These are phyloP conservation scores for Lagria hirta DNA, from an alignment of 2,888 invertebrate species.

Conservation along the genomic window DNA sequence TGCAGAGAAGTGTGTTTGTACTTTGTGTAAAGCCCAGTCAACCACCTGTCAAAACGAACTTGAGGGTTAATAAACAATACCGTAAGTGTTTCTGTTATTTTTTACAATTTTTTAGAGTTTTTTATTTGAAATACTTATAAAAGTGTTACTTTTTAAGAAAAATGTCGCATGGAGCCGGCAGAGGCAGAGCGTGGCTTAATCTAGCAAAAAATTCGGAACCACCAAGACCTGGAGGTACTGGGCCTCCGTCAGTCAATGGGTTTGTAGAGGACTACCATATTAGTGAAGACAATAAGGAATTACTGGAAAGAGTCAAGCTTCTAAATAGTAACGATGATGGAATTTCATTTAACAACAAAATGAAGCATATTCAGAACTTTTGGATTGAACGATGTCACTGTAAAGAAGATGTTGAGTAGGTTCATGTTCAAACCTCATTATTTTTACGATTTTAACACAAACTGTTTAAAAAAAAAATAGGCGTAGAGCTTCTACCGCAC, in stretches of 20 bases:
- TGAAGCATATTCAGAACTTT: constrained; percentile 44
- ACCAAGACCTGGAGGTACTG: constrained; percentile 9
- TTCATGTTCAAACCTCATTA: constrained; percentile 17
- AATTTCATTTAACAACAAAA: constrained; percentile 50
- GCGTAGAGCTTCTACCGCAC: too few species aligned
- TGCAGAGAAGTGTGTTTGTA: too few species aligned
- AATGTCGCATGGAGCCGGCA: constrained; percentile 41
- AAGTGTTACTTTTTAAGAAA: constrained; percentile 5
- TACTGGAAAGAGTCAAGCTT: constrained; percentile 43
- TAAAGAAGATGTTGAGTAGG: constrained; percentile 46
- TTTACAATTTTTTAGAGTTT: too few species aligned
- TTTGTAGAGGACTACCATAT: constrained; percentile 26
- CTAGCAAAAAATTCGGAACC: constrained; percentile 31
- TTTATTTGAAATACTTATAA: too few species aligned
- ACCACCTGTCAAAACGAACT: too few species aligned
- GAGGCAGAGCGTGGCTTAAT: constrained; percentile 46
- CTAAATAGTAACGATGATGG: constrained; percentile 49
- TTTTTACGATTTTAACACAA: too few species aligned
- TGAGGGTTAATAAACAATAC: constrained; percentile 7
- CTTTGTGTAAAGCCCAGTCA: too few species aligned
- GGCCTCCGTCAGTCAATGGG: constrained; percentile 1
- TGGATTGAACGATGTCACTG: constrained; percentile 44
- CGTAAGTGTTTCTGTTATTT: constrained; percentile 8
- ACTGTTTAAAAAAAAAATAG: too few species aligned
- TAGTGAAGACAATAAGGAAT: constrained; percentile 32